A percentile compares a stretch with the other conserved stretches of the same genome.
Evolutionary conservation across 2,888 invertebrate species (phyloP).

Genomic region (Mythimna loreyi): DNA sequence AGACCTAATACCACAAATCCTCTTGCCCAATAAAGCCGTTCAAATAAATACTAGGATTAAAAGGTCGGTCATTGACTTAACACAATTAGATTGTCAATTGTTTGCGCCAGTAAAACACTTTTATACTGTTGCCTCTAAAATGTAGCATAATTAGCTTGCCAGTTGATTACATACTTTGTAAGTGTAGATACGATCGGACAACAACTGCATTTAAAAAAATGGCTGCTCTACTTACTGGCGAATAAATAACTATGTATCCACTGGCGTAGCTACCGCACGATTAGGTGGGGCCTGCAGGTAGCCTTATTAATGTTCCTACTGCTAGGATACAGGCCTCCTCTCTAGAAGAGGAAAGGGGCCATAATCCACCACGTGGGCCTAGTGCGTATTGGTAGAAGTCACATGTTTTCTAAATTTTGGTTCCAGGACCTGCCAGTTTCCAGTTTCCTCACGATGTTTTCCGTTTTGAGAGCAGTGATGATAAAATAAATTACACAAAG

Average conservation of each 20-base stretch:
- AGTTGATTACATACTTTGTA: conserved; percentile 28
- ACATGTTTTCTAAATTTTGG: too few relatives aligned
- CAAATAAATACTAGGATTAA: not conserved
- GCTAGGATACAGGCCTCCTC: too few relatives aligned
- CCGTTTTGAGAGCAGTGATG: too few relatives aligned
- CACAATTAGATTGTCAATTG: not conserved
- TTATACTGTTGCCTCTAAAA: conserved; percentile 13
- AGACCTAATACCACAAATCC: not conserved
- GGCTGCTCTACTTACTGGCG: conserved; percentile 33
- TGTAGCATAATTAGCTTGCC: conserved; percentile 32
- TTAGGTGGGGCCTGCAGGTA: too few relatives aligned
- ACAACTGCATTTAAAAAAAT: conserved; percentile 39
- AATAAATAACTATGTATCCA: conserved; percentile 10
- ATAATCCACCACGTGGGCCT: too few relatives aligned
- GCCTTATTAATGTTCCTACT: too few relatives aligned
- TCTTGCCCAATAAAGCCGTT: not conserved
- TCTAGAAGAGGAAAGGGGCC: too few relatives aligned
- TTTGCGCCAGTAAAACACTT: conserved; percentile 11
- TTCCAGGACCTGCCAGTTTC: too few relatives aligned
- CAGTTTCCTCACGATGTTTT: too few relatives aligned
- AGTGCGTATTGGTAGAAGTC: too few relatives aligned
- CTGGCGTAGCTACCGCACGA: too few relatives aligned
- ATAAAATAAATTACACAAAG: too few relatives aligned
- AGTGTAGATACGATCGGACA: conserved; percentile 45
- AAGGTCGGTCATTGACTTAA: conserved; percentile 16